Conservation (phyloP, 1,140 invertebrate genomes). For the Mamestra configurata region DNA sequence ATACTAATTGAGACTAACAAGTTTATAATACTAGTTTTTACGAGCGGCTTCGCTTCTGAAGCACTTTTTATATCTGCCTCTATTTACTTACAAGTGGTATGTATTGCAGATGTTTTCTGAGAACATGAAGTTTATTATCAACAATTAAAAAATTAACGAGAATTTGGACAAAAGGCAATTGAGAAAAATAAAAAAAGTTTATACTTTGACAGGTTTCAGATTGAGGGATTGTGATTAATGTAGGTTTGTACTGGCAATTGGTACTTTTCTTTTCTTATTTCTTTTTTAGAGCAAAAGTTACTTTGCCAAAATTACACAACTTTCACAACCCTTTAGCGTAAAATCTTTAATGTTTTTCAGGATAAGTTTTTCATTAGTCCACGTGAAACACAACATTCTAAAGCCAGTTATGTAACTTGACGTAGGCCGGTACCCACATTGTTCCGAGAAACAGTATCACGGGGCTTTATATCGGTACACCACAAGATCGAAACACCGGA, state of each 20-base stretch:
- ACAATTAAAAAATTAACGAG: slow-evolving; percentile 30
- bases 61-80: slow-evolving; percentile 21
- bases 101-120: slow-evolving; percentile 34
- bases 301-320: too few relatives aligned
- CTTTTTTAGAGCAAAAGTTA: not conserved
- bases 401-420: too few relatives aligned
- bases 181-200: not conserved
- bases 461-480: not conserved
- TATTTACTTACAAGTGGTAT: slow-evolving; percentile 21
- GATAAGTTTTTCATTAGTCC: too few relatives aligned
- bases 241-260: not conserved
- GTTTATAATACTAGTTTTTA: slow-evolving; percentile 49
- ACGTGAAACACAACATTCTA: too few relatives aligned
- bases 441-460: not conserved
- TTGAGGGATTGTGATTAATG: not conserved
- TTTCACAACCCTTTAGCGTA: too few relatives aligned
- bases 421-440: not conserved
- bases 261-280: too few relatives aligned
- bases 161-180: slow-evolving; percentile 7
- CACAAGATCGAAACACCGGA: not conserved
- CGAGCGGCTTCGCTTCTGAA: slow-evolving; percentile 10
- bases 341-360: too few relatives aligned
- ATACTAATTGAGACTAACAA: slow-evolving; percentile 24
- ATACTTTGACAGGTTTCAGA: slow-evolving; percentile 1
- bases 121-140: slow-evolving; percentile 14